These are phyloP conservation scores for Andrena praecox DNA, from an alignment of 2,888 invertebrate genomes.

Conservation along the genomic window DNA sequence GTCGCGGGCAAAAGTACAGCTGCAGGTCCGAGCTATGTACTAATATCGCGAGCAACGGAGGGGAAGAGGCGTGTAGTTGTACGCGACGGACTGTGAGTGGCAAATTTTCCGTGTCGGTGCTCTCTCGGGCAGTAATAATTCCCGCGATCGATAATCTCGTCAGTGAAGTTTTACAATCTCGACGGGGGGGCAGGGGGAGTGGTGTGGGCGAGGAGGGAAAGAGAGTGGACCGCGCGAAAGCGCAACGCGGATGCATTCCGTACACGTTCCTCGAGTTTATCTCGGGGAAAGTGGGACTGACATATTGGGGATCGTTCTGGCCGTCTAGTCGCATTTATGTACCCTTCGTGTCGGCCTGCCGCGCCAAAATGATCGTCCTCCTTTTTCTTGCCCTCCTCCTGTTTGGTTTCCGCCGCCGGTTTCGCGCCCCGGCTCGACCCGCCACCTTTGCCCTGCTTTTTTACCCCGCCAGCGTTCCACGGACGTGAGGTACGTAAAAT, in stretches of 20 bases:
- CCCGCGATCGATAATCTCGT: conserved; percentile 55
- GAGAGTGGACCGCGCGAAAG: conserved; percentile 32
- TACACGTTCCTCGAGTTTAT: conserved; percentile 81
- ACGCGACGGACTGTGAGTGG: not conserved
- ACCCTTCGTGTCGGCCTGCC: conserved; percentile 71
- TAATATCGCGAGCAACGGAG: conserved; percentile 22
- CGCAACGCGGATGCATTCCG: conserved; percentile 71
- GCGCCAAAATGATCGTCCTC: conserved; percentile 64
- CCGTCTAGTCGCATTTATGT: conserved; percentile 80
- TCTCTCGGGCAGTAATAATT: conserved; percentile 46
- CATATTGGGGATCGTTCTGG: conserved; percentile 82
- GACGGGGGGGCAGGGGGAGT: not conserved
- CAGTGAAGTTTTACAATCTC: conserved; percentile 66
- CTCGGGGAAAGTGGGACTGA: conserved; percentile 78
- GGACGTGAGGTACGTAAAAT: not conserved
- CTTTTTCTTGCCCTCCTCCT: conserved; percentile 57
- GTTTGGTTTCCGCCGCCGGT: conserved; percentile 37
- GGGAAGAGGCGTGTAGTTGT: not conserved
- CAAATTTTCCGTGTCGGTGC: conserved; percentile 26
- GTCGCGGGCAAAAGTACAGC: not conserved
- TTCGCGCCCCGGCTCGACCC: not conserved
- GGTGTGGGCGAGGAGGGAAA: not conserved
- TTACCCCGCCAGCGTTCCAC: conserved; percentile 12
- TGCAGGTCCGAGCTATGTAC: not conserved
- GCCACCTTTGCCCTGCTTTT: conserved; percentile 3